These are phyloP conservation scores for Bovichtus diacanthus DNA, from an alignment of 2,797 vertebrate species.

Conservation along the genomic window DNA sequence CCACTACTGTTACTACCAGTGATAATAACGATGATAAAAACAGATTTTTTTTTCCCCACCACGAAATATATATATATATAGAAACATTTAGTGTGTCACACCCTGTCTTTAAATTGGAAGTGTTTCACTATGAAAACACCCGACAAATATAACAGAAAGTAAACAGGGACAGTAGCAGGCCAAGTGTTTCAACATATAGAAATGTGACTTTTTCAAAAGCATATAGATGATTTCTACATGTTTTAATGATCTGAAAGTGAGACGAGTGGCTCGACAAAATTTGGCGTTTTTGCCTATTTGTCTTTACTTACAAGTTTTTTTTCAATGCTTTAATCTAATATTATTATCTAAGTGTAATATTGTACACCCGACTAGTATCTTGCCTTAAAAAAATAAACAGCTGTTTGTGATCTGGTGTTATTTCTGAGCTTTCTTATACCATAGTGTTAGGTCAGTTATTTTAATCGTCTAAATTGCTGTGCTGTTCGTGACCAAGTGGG, in stretches of 20 bases:
- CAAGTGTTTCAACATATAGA: constrained; percentile 29
- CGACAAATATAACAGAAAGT: constrained; percentile 9
- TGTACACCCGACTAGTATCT: background rate
- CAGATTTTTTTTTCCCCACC: background rate
- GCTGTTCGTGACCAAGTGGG: constrained; percentile 4
- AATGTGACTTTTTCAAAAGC: constrained; percentile 41
- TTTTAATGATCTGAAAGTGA: constrained; percentile 15
- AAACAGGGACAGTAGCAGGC: background rate
- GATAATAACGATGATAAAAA: constrained; percentile 2
- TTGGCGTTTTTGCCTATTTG: background rate
- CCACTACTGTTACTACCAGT: background rate
- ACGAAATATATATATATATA: constrained; percentile 3
- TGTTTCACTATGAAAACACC: constrained; percentile 1
- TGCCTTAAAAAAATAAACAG: background rate
- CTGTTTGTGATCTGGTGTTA: background rate
- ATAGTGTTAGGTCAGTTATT: background rate
- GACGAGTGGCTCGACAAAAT: background rate
- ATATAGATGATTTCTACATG: constrained; percentile 16
- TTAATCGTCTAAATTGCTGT: background rate
- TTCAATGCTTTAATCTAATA: background rate
- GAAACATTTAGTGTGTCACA: constrained; percentile 19
- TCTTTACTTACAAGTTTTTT: background rate
- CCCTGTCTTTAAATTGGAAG: constrained; percentile 18
- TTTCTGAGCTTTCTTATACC: background rate
- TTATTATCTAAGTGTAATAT: constrained; percentile 3